phyloP scores from a whole-genome alignment of 1,140 invertebrate species.

The Amphibalanus amphitrite region DNA sequence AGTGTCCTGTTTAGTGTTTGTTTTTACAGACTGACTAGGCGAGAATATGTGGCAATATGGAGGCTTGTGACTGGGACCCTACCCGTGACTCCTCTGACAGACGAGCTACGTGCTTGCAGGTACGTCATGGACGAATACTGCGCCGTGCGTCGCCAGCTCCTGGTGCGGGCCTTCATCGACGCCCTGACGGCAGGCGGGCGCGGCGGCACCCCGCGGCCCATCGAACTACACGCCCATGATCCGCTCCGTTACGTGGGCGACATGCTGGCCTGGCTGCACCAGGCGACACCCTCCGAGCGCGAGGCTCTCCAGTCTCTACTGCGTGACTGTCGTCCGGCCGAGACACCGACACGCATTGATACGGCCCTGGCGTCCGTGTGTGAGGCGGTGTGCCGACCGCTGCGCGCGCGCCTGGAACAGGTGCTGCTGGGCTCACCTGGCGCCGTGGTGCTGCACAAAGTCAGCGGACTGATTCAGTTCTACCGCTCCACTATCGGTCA shows the following conservation, averaged over 20 bases:
- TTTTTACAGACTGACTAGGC: no score
- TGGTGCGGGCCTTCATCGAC: conserved; percentile 81
- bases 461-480: conserved; percentile 72
- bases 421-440: conserved; percentile 65
- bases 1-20: no score
- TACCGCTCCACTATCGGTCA: conserved; percentile 61
- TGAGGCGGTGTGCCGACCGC: conserved; percentile 76
- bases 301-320: conserved; percentile 70
- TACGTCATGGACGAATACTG: conserved; percentile 85
- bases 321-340: conserved; percentile 47
- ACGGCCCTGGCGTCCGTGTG: conserved; percentile 46
- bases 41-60: no score
- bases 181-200: conserved; percentile 67
- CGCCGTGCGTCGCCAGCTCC: conserved; percentile 59
- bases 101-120: no score
- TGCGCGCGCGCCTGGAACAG: conserved; percentile 82
- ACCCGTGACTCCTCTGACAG: no score
- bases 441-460: conserved; percentile 61
- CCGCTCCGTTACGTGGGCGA: conserved; percentile 86
- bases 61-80: no score
- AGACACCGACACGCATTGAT: conserved; percentile 46
- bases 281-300: conserved; percentile 76
- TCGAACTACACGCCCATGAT: conserved; percentile 90
- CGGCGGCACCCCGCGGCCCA: conserved; percentile 62
- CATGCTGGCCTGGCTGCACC: conserved; percentile 94